phyloP scores from a whole-genome alignment of 2,888 invertebrate genomes.

The Julus scanicus region DNA sequence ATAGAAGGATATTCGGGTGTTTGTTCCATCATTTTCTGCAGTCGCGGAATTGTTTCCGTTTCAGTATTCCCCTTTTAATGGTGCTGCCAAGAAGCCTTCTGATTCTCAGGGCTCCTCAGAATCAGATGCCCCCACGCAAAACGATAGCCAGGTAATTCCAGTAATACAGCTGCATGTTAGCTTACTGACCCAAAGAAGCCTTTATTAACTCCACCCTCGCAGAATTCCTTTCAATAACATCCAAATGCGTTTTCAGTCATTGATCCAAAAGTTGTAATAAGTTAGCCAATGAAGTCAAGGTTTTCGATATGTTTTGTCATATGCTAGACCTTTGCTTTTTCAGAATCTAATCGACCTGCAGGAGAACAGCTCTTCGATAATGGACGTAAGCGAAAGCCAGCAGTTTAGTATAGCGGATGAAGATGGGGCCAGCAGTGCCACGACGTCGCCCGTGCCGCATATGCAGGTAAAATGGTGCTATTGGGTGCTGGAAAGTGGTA shows the following conservation, averaged over 20 bases:
- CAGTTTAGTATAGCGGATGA: slow-evolving; percentile 49
- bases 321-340: not conserved
- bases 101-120: slow-evolving; percentile 46
- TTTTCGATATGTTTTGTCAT: not conserved
- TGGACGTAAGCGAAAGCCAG: slow-evolving; percentile 36
- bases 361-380: slow-evolving; percentile 4
- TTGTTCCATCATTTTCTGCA: not conserved
- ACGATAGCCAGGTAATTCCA: slow-evolving; percentile 30
- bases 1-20: not conserved
- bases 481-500: too few relatives aligned
- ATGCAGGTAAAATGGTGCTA: not conserved
- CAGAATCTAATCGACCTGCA: slow-evolving; percentile 51
- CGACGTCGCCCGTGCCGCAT: slow-evolving; percentile 26
- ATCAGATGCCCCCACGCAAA: slow-evolving; percentile 40
- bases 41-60: slow-evolving; percentile 15
- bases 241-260: not conserved
- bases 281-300: not conserved
- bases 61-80: slow-evolving; percentile 50
- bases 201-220: not conserved
- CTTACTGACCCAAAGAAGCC: not conserved
- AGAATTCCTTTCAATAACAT: not conserved
- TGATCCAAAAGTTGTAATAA: not conserved
- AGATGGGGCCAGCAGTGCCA: slow-evolving; percentile 31
- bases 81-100: slow-evolving; percentile 32
- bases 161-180: slow-evolving; percentile 2